phyloP scores from a whole-genome alignment of 2,888 invertebrate genomes.

The Phoenoteleia sp. region DNA sequence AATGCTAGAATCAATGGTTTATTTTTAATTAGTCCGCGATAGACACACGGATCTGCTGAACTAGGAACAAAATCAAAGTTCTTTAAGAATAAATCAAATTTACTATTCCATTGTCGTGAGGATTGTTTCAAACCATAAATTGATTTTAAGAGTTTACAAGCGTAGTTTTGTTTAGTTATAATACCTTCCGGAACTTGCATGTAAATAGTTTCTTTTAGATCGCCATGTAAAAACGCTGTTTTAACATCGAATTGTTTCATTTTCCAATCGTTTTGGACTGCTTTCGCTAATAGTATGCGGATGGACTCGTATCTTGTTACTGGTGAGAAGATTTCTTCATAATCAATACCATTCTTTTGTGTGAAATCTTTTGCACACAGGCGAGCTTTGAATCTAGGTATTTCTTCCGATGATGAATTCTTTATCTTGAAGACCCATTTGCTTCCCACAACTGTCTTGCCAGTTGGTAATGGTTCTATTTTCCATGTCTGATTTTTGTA shows the following conservation, averaged over 20 bases:
- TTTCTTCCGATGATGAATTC: background rate
- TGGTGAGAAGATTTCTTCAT: conserved; percentile 78
- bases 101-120: conserved; percentile 81
- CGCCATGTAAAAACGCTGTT: conserved; percentile 80
- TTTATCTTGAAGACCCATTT: conserved; percentile 32
- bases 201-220: conserved; percentile 79
- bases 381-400: conserved; percentile 17
- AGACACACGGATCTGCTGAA: conserved; percentile 80
- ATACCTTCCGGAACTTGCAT: conserved; percentile 82
- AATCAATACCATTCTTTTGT: conserved; percentile 26
- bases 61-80: conserved; percentile 76
- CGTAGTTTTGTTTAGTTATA: conserved; percentile 43
- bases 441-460: background rate
- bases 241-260: conserved; percentile 79
- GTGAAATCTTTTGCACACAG: conserved; percentile 31
- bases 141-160: conserved; percentile 77
- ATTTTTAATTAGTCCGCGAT: conserved; percentile 58
- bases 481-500: conserved; percentile 22
- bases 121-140: conserved; percentile 84
- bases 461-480: background rate
- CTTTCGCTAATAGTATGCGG: conserved; percentile 74
- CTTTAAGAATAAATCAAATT: conserved; percentile 76
- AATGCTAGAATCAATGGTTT: conserved; percentile 75
- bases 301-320: conserved; percentile 78
- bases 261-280: conserved; percentile 40